Conservation (phyloP, 2,888 invertebrate species). For the Conus canariensis region DNA sequence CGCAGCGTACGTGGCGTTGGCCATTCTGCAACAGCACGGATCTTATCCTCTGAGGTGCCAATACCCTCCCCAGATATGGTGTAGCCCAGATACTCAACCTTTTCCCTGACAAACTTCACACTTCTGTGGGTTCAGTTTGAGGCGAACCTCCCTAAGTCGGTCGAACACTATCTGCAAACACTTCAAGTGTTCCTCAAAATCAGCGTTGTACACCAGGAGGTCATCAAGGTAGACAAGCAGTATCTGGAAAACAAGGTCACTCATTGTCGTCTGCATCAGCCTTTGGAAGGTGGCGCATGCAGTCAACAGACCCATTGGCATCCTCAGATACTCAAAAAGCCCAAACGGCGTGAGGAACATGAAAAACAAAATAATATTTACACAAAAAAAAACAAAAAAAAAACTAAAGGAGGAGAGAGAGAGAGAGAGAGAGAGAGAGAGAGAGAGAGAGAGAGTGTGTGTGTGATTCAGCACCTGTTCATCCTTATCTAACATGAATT, state of each 20-base stretch:
- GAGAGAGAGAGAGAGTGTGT: too few species aligned
- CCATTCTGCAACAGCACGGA: slow-evolving; percentile 39
- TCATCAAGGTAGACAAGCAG: slow-evolving; percentile 46
- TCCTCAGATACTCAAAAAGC: slow-evolving; percentile 41
- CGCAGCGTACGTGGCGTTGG: slow-evolving; percentile 13
- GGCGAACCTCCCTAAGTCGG: slow-evolving; percentile 38
- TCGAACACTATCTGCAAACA: slow-evolving; percentile 48
- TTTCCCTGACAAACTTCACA: slow-evolving; percentile 40
- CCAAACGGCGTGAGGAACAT: slow-evolving; percentile 29
- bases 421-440: too few species aligned
- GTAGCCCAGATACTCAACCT: slow-evolving; percentile 50
- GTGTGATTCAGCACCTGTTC: too few species aligned
- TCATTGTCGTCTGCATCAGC: slow-evolving; percentile 46
- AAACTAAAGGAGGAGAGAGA: too few species aligned
- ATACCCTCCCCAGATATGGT: slow-evolving; percentile 40
- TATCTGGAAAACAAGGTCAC: slow-evolving; percentile 30
- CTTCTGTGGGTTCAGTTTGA: slow-evolving; percentile 54
- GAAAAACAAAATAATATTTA: too few species aligned
- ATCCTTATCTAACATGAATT: too few species aligned
- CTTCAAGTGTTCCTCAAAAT: slow-evolving; percentile 45
- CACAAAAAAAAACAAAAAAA: too few species aligned
- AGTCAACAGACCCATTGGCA: slow-evolving; percentile 38
- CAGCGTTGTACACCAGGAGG: slow-evolving; percentile 37
- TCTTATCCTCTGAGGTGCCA: slow-evolving; percentile 33
- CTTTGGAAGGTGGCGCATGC: slow-evolving; percentile 38